phyloP scores from a whole-genome alignment of 1,140 invertebrate species.

The Polyergus mexicanus region DNA sequence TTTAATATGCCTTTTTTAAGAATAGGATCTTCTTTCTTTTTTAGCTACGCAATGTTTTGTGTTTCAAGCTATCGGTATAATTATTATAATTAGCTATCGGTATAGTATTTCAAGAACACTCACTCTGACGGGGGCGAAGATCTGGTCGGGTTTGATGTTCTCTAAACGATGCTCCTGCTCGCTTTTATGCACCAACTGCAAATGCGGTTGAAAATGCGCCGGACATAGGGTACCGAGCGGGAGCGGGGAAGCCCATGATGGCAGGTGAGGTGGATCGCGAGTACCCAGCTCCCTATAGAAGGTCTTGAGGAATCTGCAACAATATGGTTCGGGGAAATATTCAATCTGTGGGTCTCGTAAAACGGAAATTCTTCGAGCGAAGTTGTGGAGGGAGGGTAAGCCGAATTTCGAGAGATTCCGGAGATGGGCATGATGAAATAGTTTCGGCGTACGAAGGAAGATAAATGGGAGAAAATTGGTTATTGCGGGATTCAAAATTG shows the following conservation, averaged over 20 bases:
- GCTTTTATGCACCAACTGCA: slow-evolving; percentile 83
- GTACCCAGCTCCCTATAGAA: slow-evolving; percentile 85
- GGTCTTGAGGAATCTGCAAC: slow-evolving; percentile 83
- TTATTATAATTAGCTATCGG: not conserved
- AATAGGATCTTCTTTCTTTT: too few relatives aligned
- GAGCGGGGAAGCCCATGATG: slow-evolving; percentile 84
- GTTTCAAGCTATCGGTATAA: not conserved
- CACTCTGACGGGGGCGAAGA: slow-evolving; percentile 84
- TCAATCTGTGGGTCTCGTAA: slow-evolving; percentile 43
- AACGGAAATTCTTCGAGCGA: slow-evolving; percentile 46
- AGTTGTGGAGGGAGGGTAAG: slow-evolving; percentile 28
- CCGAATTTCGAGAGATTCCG: slow-evolving; percentile 9
- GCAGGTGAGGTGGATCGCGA: slow-evolving; percentile 83
- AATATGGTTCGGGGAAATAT: slow-evolving; percentile 28
- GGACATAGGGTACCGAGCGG: slow-evolving; percentile 84
- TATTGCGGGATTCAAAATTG: slow-evolving; percentile 32
- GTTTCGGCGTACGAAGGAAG: slow-evolving; percentile 24
- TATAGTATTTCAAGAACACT: slow-evolving; percentile 65
- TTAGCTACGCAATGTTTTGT: not conserved
- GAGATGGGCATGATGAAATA: slow-evolving; percentile 40
- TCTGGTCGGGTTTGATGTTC: slow-evolving; percentile 85
- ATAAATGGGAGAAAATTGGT: slow-evolving; percentile 6
- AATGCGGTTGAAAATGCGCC: slow-evolving; percentile 85
- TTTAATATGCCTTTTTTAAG: too few relatives aligned
- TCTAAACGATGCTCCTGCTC: slow-evolving; percentile 82